Base-by-base conservation (phyloP, 2,797 vertebrate genomes). In the Urophycis tenuis region DNA sequence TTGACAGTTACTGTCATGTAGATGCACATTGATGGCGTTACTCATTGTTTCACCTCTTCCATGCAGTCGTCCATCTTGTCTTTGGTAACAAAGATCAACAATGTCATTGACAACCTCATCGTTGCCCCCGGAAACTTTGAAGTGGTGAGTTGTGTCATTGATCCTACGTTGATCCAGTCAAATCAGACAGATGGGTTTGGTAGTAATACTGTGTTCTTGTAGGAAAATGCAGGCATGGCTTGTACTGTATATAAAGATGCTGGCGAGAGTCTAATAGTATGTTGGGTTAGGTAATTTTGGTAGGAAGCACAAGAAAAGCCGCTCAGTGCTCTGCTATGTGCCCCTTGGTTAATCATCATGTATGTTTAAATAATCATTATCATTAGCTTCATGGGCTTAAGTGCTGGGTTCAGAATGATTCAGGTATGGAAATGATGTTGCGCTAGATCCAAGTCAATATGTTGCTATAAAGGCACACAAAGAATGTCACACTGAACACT, bases 51-150 rank as follows among this genome's bases (percentile, higher is more conserved):
- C 73, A 39, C 34, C 85, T 64, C 75, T 71, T 17, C 67, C 82
- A 6, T 25, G 0, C 81, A 99, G 97, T 97, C 97, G 0, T 98
- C 97, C 71, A 99, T 99, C 80, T 92, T 99, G 80, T 98, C 97
- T 6, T 90, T 99, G 87, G 97, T 99, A 84, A 99, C 97, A 39
- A 99, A 99, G 89, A 99, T 99, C 85, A 99, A 98, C 89, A 99
- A 98, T 0, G 96, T 99, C 74, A 98, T 99, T 0, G 97, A 99
- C 82, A 99, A 99, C 84, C 88, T 99, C 78, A 99, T 99, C 0
- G 97, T 99, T 49, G 97, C 97, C 0, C 97, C 97, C 0, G 97
- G 97, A 0, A 98, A 93, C 10, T 99, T 99, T 75, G 97, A 99
- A 95, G 97, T 99, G 95, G 97, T 99, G 81, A 95, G 95, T 87